Evolutionary conservation across 2,888 invertebrate species (phyloP).

Genomic region (Lycaena phlaeas): DNA sequence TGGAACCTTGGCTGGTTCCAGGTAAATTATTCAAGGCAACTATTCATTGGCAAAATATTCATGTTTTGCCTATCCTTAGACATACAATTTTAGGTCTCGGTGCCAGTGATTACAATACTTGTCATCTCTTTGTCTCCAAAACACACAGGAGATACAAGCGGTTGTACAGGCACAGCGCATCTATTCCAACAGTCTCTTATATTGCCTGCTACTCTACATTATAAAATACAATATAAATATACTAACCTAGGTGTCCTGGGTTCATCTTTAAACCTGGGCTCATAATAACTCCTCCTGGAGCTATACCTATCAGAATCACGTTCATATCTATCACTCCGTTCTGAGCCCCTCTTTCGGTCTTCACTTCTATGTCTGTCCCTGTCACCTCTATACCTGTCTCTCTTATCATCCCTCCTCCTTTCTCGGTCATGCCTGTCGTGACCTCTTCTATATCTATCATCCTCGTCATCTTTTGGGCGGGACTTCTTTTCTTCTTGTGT

Average conservation of each 20-base stretch:
- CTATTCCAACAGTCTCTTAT: no score
- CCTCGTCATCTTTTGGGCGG: constrained; percentile 48
- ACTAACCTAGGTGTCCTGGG: constrained; percentile 84
- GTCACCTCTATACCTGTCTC: constrained; percentile 32
- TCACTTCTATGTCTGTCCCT: constrained; percentile 38
- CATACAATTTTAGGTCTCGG: no score
- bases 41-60: no score
- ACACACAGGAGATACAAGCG: no score
- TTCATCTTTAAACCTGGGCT: constrained; percentile 85
- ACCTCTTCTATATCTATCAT: constrained; percentile 41
- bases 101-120: no score
- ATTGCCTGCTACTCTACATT: no score
- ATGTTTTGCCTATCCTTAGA: no score
- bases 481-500: constrained; percentile 72
- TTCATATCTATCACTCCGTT: constrained; percentile 32
- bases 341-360: constrained; percentile 26
- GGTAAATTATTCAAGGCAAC: no score
- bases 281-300: constrained; percentile 65
- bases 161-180: no score
- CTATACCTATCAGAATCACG: constrained; percentile 46
- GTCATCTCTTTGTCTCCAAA: no score
- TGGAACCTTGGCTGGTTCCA: no score
- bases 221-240: neutral
- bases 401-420: constrained; percentile 18
- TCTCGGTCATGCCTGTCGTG: constrained; percentile 35